Percentiles rank a stretch among this genome's conserved stretches.
phyloP scores from a whole-genome alignment of 2,888 invertebrate species.

The Tachina fera region DNA sequence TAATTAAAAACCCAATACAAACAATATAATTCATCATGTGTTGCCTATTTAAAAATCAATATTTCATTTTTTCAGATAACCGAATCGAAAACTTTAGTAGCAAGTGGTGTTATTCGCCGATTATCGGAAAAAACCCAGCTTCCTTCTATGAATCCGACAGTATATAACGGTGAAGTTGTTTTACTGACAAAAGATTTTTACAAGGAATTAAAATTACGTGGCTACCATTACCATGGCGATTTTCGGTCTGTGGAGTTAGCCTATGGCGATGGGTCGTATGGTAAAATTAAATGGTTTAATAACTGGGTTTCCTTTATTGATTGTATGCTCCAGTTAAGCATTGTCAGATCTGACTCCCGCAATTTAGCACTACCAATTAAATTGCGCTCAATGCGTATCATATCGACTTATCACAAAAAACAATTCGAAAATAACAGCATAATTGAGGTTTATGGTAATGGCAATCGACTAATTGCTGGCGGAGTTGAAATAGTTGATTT shows the following conservation, averaged over 20 bases:
- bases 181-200: slow-evolving; percentile 86
- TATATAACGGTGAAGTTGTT: slow-evolving; percentile 23
- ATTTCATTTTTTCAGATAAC: slow-evolving; percentile 80
- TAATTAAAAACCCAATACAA: too few species aligned
- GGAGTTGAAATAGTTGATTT: slow-evolving; percentile 90
- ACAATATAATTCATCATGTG: too few species aligned
- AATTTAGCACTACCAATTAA: slow-evolving; percentile 89
- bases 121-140: slow-evolving; percentile 66
- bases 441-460: slow-evolving; percentile 72
- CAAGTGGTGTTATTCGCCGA: slow-evolving; percentile 77
- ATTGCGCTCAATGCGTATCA: slow-evolving; percentile 87
- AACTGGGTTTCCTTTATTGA: slow-evolving; percentile 95
- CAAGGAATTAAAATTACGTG: slow-evolving; percentile 87
- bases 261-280: slow-evolving; percentile 74
- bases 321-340: slow-evolving; percentile 91
- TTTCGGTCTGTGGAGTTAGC: slow-evolving; percentile 75
- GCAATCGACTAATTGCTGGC: slow-evolving; percentile 84
- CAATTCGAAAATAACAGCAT: slow-evolving; percentile 81
- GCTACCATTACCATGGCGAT: slow-evolving; percentile 84
- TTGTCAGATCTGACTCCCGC: slow-evolving; percentile 87
- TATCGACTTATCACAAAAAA: slow-evolving; percentile 84
- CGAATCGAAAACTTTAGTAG: slow-evolving; percentile 59
- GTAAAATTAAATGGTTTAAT: slow-evolving; percentile 86
- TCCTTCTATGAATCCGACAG: slow-evolving; percentile 17
- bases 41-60: background rate